Percentiles rank a stretch among this genome's conserved stretches.
Conservation (phyloP, 2,888 invertebrate genomes). For the Anoncus sp. region DNA sequence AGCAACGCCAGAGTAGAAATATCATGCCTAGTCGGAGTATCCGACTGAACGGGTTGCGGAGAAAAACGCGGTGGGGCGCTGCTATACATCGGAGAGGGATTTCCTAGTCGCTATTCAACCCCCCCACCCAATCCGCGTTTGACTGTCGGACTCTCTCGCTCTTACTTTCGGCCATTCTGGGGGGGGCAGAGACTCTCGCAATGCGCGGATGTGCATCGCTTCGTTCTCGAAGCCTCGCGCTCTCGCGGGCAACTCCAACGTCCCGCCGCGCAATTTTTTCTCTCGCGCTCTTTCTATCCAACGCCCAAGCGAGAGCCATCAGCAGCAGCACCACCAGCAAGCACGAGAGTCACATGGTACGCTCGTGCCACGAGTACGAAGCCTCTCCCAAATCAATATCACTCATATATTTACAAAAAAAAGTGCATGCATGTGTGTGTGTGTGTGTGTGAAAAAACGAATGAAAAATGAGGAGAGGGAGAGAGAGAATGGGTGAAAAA, state of each 20-base stretch:
- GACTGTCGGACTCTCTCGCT: slow-evolving; percentile 52
- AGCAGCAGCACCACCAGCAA: slow-evolving; percentile 52
- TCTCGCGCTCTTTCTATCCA: slow-evolving; percentile 54
- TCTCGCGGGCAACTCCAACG: slow-evolving; percentile 52
- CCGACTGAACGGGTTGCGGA: slow-evolving; percentile 59
- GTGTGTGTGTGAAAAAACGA: slow-evolving; percentile 33
- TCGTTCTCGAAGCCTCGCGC: slow-evolving; percentile 34
- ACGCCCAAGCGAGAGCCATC: slow-evolving; percentile 19
- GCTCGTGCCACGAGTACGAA: slow-evolving; percentile 81
- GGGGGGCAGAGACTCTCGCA: slow-evolving; percentile 76
- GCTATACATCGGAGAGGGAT: slow-evolving; percentile 82
- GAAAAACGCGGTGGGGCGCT: slow-evolving; percentile 65
- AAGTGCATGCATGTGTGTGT: slow-evolving; percentile 20
- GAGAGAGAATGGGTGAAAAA: slow-evolving; percentile 7
- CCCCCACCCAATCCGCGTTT: neutral
- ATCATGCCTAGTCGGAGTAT: slow-evolving; percentile 54
- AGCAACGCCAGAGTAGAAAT: slow-evolving; percentile 30
- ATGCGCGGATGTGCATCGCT: slow-evolving; percentile 81
- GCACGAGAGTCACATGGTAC: slow-evolving; percentile 78
- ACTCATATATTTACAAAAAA: slow-evolving; percentile 81
- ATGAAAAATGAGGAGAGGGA: slow-evolving; percentile 29
- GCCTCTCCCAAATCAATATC: slow-evolving; percentile 83
- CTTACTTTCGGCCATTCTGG: slow-evolving; percentile 63
- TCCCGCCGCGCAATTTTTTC: slow-evolving; percentile 66
- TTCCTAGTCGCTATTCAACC: slow-evolving; percentile 60